phyloP scores from a whole-genome alignment of 1,140 invertebrate species.

The Triops longicaudatus region DNA sequence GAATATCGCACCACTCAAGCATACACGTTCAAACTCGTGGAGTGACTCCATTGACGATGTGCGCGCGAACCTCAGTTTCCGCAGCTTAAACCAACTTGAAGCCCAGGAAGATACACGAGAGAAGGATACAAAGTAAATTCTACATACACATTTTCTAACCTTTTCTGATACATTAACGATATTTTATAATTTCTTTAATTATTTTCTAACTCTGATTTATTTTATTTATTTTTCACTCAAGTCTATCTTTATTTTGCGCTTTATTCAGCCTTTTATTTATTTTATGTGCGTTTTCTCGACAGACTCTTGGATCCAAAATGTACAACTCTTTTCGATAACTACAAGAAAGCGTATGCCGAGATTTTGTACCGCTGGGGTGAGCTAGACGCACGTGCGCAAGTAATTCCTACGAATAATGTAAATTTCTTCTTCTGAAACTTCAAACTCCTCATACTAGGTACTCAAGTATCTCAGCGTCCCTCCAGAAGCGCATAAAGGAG shows the following conservation, averaged over 20 bases:
- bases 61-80: not conserved
- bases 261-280: not conserved
- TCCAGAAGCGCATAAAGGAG: conserved; percentile 52
- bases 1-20: conserved; percentile 54
- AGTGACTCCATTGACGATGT: conserved; percentile 70
- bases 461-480: conserved; percentile 63
- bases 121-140: not conserved
- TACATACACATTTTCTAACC: not conserved
- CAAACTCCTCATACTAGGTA: conserved; percentile 44
- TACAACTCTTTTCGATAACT: conserved; percentile 65
- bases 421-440: not conserved
- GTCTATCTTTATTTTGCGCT: no score
- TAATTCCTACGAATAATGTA: conserved; percentile 31
- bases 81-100: not conserved
- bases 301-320: conserved; percentile 49
- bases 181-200: not conserved
- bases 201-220: no score
- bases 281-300: no score
- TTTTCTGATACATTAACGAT: not conserved
- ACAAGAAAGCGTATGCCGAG: conserved; percentile 79
- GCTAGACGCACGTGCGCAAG: conserved; percentile 67
- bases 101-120: not conserved
- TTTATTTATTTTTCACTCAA: no score
- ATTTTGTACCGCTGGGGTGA: conserved; percentile 75
- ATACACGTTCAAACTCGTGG: conserved; percentile 77